Conservation (phyloP, 2,113 vertebrate species). For the Siniperca knerii region DNA sequence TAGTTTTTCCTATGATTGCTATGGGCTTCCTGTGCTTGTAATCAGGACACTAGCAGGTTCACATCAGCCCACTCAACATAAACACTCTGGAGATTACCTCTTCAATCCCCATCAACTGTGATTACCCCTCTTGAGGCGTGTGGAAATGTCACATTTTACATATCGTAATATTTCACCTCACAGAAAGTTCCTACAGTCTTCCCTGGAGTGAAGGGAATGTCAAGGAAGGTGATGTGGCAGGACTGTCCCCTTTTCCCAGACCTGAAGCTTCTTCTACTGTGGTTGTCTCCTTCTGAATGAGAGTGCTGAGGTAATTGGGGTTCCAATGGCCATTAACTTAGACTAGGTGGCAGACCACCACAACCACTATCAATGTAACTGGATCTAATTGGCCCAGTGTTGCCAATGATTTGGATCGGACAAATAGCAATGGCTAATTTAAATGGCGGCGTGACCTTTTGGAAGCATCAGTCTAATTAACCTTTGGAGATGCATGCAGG, state of each 20-base stretch:
- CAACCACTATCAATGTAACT: slow-evolving; percentile 79
- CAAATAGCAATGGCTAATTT: slow-evolving; percentile 77
- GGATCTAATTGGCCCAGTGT: slow-evolving; percentile 83
- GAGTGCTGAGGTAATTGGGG: slow-evolving; percentile 79
- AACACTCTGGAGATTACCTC: slow-evolving; percentile 69
- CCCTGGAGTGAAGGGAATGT: slow-evolving; percentile 71
- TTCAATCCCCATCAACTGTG: slow-evolving; percentile 78
- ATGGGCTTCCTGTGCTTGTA: slow-evolving; percentile 59
- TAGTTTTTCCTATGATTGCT: slow-evolving; percentile 54
- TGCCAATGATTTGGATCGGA: slow-evolving; percentile 80
- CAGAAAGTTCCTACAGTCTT: slow-evolving; percentile 62
- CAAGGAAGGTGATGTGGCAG: slow-evolving; percentile 52
- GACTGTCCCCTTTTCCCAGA: slow-evolving; percentile 27
- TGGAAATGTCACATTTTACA: slow-evolving; percentile 86
- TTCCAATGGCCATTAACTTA: slow-evolving; percentile 74
- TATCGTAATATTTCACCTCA: slow-evolving; percentile 81
- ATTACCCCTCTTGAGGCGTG: slow-evolving; percentile 78
- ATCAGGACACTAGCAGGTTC: slow-evolving; percentile 68
- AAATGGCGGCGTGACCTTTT: slow-evolving; percentile 81
- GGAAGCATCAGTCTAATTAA: slow-evolving; percentile 82
- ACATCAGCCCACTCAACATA: slow-evolving; percentile 58
- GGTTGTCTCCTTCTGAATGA: slow-evolving; percentile 59
- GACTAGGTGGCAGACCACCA: slow-evolving; percentile 71
- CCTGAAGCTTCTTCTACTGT: slow-evolving; percentile 50
- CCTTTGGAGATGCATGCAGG: slow-evolving; percentile 70